Base-by-base conservation (phyloP, 2,113 vertebrate species). In the Tretioscincus oriximinensis region DNA sequence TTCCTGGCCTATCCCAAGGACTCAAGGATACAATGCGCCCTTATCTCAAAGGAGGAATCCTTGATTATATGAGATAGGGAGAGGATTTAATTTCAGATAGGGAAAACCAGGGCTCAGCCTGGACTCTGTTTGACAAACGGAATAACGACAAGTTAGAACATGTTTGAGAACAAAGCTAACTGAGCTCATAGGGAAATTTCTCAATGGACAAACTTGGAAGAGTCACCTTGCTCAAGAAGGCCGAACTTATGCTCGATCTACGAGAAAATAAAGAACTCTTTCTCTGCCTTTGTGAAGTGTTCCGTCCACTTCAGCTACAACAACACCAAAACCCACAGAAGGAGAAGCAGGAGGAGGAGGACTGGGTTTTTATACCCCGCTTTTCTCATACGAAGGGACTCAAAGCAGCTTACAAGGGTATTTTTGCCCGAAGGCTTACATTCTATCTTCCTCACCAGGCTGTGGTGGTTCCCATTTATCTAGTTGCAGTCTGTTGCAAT, bases 11-110 rank as follows among this genome's bases (percentile, higher is more conserved):
- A 24, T 47, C 65, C 65, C 51, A 81, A 81, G 80, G 66, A 70
- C 54, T 68, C 54, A 24, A 12, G 9, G 63, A 1, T 49, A 73
- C 60, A 58, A 18, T 76, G 21, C 54, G 28, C 6, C 35, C 66
- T 82, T 76, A 82, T 82, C 80, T 76, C n/a, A 47, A 28, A 61
- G 51, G 61, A 81, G 54, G 73, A 70, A 76, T 70, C 49, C 54
- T 58, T 69, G 61, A 35, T 76, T 69, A 41, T 26, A 68, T 47
- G 58, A 49, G 22, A 47, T 67, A 68, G 31, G 31, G 9, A 76
- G 21, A 20, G 28, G 41, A 41, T n/a, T 76, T 68, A 68, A 47
- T 69, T 29, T 31, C 64, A 63, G 65, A 82, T 63, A 76, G n/a
- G 64, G 63, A 66, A 73, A 73, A 49, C 47, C 72, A 74, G 61